Base-by-base conservation (phyloP, 1,140 invertebrate genomes). In the Heliconius nattereri region DNA sequence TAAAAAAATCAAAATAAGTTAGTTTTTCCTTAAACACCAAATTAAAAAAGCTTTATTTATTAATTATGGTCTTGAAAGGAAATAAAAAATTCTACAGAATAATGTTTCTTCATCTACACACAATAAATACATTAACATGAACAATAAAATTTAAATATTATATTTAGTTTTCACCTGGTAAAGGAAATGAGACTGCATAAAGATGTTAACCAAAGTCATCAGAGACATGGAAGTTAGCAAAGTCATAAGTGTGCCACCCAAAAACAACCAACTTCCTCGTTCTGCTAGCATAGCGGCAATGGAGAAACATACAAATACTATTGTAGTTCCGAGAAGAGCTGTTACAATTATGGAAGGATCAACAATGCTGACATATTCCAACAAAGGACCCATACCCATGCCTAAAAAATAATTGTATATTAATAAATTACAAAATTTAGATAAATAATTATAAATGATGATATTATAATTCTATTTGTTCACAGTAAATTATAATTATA, bases 281-380 rank as follows among this genome's bases (percentile, higher is more conserved):
- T 97, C 96, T 72, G 97, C 97, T 82, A 98, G 95, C 84, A 99
- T 95, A 7, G 99, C 96, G 60, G 97, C 96, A 83, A 99, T 90
- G 23, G 97, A 97, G 94, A 99, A 99, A 83, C 98, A 98, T 9
- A 97, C 96, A 94, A 99, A 99, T 32, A 99, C 96, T 7, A 99
- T 92, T 57, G 97, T 96, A 1, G 98, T 99, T 77, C 97, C 97
- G 78, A 98, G 90, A 72, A 99, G 95, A 20, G 98, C 98, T 45
- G 98, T 98, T 1, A 98, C 93, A 77, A 99, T 96, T 81, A 99
- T 98, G 70, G 96, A 95, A 2, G 98, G 98, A 90, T 99, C 96
- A 71, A 98, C 95, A 76, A 95, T 89, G 83, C 97, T 96, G 3
- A 97, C 97, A 90, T 97, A 95, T 85, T 97, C 96, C 73, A 99